Conservation (phyloP, 2,797 vertebrate genomes). For the Aulostomus chinensis region DNA sequence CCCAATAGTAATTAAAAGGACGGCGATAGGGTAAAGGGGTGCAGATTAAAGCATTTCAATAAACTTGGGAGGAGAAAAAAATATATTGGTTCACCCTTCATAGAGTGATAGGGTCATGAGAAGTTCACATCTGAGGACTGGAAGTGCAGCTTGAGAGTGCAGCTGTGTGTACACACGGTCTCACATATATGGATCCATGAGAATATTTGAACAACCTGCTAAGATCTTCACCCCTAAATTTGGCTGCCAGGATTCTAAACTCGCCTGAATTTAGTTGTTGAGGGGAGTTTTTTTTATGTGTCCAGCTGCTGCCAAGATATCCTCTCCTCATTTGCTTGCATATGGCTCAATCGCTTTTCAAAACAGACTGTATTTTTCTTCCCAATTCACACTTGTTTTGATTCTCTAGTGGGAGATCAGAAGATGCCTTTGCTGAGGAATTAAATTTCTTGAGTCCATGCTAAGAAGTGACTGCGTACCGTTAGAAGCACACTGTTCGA, state of each 20-base stretch:
- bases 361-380: constrained; percentile 34
- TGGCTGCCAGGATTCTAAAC: constrained; percentile 13
- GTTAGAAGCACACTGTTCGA: constrained; percentile 46
- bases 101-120: constrained; percentile 30
- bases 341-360: too few species aligned
- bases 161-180: constrained; percentile 16
- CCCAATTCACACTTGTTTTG: constrained; percentile 23
- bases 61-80: constrained; percentile 12
- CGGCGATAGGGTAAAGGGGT: constrained; percentile 20
- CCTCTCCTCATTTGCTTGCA: constrained; percentile 8
- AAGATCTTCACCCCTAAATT: constrained; percentile 28
- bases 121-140: constrained; percentile 21
- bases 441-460: constrained; percentile 46
- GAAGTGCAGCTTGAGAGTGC: constrained; percentile 40
- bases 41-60: constrained; percentile 44
- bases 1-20: constrained; percentile 59
- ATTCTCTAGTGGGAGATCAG: constrained; percentile 28
- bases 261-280: constrained; percentile 13
- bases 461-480: constrained; percentile 44
- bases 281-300: neutral
- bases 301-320: constrained; percentile 15
- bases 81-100: constrained; percentile 16
- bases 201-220: constrained; percentile 22
- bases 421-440: constrained; percentile 29
- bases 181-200: constrained; percentile 28